Base-by-base conservation (phyloP, 1,140 invertebrate species). In the Orchesella cincta region DNA sequence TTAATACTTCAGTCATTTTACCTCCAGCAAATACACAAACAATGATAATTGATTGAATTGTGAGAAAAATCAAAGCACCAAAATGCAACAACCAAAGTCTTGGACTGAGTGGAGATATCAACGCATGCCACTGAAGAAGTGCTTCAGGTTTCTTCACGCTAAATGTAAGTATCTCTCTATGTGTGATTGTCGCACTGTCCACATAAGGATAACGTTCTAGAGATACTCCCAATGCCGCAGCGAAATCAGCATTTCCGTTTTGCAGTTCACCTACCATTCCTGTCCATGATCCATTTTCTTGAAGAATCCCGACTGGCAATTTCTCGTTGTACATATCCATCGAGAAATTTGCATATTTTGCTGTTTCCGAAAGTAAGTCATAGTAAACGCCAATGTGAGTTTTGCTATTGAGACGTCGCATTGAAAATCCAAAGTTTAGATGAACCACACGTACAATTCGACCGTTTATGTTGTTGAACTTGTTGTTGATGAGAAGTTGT, bases 271-370 rank as follows among this genome's bases (percentile, higher is more conserved):
- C 23, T 57, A 57, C 26, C 3, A 57, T 18, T 23, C 54, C 54
- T 26, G 54, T 57, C 54, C 54, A 57, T 5, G 54, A 18, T 57
- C 54, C 54, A 57, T 57, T 57, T 57, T 57, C 23, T 57, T 18
- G 23, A 57, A 8, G 23, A 12, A 18, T 57, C 14, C 54, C 14
- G 5, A 57, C 23, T 8, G 54, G 54, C 8, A 57, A 23, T 3
- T 57, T 23, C 54, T 16, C 23, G 14, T 23, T 23, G 23, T 57
- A 57, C 12, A 57, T 18, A 26, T n/a, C 3, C n/a, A 26, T 23
- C 12, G 54, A 18, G 23, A 16, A 57, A 23, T 57, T 57, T 5
- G 54, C 23, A 18, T 23, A 3, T 14, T 23, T 12, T 3, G 23
- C 8, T 18, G 26, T 3, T 57, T 57, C 54, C 54, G 26, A 18